Evolutionary conservation across 2,797 vertebrate genomes (phyloP), one percentile per base, ranked within the genome.

Genomic region (Lophotriccus pileatus): DNA sequence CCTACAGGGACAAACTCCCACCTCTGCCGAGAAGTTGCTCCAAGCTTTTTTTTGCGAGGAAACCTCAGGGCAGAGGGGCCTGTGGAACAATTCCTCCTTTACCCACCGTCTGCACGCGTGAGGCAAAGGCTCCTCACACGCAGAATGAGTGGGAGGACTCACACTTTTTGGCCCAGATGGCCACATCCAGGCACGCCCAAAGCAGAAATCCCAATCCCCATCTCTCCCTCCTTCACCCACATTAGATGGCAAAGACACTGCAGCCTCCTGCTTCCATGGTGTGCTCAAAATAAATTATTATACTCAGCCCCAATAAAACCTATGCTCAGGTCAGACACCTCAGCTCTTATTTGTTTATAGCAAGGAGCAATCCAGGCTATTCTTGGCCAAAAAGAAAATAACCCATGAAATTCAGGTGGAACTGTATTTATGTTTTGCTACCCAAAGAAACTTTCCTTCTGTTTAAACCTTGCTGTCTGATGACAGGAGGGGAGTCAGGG

Each of bases 71-170:
- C 37, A 43, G 55, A 75, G 39, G 62, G 34, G n/a, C 37, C 28
- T 47, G 67, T 1, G 2, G 46, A 74, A 43, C 37, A 37, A 47
- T 7, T 67, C 15, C 32, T 9, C 60, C 49, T 74, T 25, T 3
- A 36, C 8, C n/a, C 69, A 78, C 23, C 32, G 27, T 1, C 52
- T 5, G 16, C 6, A 3, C 0, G 9, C 27, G 27, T 1, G 52
- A 66, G 44, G 9, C 14, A 43, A 58, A 43, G 1, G 9, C n/a
- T 83, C 18, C 76, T 10, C 7, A 30, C 2, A 3, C 2, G 23
- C 15, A 49, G 43, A 11, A 56, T 11, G 8, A 72, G 70, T 0
- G 0, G 18, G 14, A 12, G 21, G 4, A 14, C 39, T 55, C 46
- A 18, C 5, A 5, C 2, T 5, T 90, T 90, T 44, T 43, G 43